Conservation (phyloP, 1,140 invertebrate genomes). For the Antheraea pernyi region DNA sequence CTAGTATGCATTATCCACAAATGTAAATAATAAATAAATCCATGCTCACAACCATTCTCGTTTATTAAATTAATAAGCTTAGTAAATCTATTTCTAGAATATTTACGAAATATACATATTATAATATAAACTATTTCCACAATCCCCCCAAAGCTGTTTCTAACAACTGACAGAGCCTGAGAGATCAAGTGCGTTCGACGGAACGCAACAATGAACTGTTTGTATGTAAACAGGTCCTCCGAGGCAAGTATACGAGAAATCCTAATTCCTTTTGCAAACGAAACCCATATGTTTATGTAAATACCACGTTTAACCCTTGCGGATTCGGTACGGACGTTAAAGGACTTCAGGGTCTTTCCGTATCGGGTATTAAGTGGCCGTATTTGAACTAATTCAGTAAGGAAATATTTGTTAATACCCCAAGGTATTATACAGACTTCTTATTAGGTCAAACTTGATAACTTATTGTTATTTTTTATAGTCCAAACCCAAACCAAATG, state of each 20-base stretch:
- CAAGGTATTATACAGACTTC: neutral
- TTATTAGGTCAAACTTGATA: neutral
- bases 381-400: neutral
- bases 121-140: neutral
- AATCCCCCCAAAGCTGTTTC: neutral
- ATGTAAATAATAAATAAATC: no score
- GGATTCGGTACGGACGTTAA: slow-evolving; percentile 19
- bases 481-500: no score
- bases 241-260: slow-evolving; percentile 11
- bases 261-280: slow-evolving; percentile 26
- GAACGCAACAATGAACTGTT: neutral
- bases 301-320: slow-evolving; percentile 16
- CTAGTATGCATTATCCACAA: no score
- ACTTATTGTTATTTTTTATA: no score
- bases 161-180: neutral
- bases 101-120: no score
- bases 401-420: neutral
- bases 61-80: no score
- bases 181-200: neutral
- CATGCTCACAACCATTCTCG: no score
- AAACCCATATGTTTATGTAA: slow-evolving; percentile 29
- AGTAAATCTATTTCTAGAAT: no score
- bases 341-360: slow-evolving; percentile 8
- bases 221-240: slow-evolving; percentile 10
- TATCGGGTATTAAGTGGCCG: neutral